phyloP scores from a whole-genome alignment of 1,140 invertebrate species.

The Drosophila sturtevanti region DNA sequence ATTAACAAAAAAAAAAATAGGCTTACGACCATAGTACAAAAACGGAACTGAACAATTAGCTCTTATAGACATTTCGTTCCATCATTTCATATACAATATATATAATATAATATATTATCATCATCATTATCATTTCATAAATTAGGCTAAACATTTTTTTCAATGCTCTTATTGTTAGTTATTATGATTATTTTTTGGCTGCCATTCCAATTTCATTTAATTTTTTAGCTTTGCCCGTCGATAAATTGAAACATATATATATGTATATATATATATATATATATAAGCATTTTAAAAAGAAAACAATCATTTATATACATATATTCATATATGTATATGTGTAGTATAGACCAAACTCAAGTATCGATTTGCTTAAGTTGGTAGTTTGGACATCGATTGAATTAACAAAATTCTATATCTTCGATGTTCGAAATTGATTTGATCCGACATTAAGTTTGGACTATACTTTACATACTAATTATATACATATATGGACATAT shows the following conservation, averaged over 20 bases:
- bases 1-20: conserved; percentile 27
- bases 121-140: conserved; percentile 17
- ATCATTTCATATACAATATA: neutral
- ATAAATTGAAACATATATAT: conserved; percentile 56
- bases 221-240: conserved; percentile 36
- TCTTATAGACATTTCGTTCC: conserved; percentile 8
- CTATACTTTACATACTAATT: conserved; percentile 24
- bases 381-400: neutral
- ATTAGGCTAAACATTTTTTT: conserved; percentile 36
- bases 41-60: neutral
- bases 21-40: neutral
- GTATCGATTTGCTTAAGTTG: neutral
- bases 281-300: neutral
- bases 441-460: neutral
- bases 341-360: neutral
- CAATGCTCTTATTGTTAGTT: conserved; percentile 35
- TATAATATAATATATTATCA: neutral
- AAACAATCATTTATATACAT: conserved; percentile 1
- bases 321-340: conserved; percentile 23
- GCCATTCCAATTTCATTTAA: conserved; percentile 9
- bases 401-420: neutral
- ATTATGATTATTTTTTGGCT: conserved; percentile 55
- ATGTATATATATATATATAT: conserved; percentile 47
- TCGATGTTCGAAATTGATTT: neutral
- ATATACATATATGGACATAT: conserved; percentile 22